These are phyloP conservation scores for Eupeodes corollae DNA, from an alignment of 1,140 invertebrate species.

Conservation along the genomic window DNA sequence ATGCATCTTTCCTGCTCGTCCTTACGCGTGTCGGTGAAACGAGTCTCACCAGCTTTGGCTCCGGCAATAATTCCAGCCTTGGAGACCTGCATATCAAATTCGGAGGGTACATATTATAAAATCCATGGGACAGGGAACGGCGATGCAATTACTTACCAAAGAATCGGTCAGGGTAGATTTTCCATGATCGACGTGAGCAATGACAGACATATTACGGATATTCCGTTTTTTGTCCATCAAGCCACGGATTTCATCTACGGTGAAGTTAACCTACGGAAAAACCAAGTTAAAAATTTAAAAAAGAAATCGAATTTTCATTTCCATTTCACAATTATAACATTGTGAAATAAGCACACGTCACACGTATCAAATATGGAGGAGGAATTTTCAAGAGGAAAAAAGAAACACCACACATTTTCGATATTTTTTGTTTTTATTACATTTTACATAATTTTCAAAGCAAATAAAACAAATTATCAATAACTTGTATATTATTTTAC, in stretches of 20 bases:
- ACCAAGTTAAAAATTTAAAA: neutral
- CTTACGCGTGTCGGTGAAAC: conserved; percentile 98
- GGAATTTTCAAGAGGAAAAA: conserved; percentile 7
- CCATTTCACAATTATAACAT: neutral
- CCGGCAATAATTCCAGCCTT: conserved; percentile 99
- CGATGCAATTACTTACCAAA: conserved; percentile 50
- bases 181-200: conserved; percentile 99
- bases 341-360: conserved; percentile 24
- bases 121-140: neutral
- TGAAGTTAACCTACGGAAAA: conserved; percentile 92
- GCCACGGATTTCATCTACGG: conserved; percentile 96
- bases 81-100: conserved; percentile 41
- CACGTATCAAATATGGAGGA: conserved; percentile 5
- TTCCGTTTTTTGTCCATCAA: conserved; percentile 99
- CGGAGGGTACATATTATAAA: too few species aligned
- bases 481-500: conserved; percentile 17
- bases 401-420: too few species aligned
- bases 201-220: conserved; percentile 99
- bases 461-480: conserved; percentile 32
- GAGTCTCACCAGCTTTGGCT: conserved; percentile 94
- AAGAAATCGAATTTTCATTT: neutral
- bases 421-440: too few species aligned
- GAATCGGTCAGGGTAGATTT: conserved; percentile 99
- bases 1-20: conserved; percentile 99
- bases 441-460: conserved; percentile 3